Conservation (phyloP, 2,113 vertebrate species). For the Tupaia tana region DNA sequence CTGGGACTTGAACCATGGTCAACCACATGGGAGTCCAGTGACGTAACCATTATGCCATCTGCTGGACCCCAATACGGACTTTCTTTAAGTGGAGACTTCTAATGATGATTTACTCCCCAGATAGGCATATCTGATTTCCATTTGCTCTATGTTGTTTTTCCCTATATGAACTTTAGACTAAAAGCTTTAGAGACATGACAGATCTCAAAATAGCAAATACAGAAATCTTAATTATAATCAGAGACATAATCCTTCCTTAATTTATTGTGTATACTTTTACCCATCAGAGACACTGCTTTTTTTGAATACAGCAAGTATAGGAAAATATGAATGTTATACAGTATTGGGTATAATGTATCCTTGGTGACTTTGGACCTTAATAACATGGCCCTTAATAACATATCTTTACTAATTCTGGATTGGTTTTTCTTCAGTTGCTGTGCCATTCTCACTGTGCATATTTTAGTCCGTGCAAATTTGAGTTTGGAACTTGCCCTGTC, state of each 20-base stretch:
- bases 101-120: background rate
- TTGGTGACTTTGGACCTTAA: constrained; percentile 29
- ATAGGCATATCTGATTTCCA: background rate
- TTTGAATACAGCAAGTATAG: background rate
- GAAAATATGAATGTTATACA: background rate
- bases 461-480: constrained; percentile 40
- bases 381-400: constrained; percentile 32
- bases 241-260: constrained; percentile 18
- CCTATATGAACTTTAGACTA: background rate
- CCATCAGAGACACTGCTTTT: background rate
- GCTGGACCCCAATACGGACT: background rate
- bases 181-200: constrained; percentile 8
- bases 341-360: background rate
- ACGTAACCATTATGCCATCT: too few relatives aligned
- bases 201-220: constrained; percentile 7
- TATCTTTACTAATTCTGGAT: constrained; percentile 25
- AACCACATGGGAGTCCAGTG: too few relatives aligned
- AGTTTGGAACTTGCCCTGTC: constrained; percentile 41
- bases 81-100: constrained; percentile 36
- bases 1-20: too few relatives aligned
- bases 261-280: constrained; percentile 16
- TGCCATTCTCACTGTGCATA: background rate
- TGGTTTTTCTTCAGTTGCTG: constrained; percentile 42
- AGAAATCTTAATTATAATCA: constrained; percentile 49
- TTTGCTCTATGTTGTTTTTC: constrained; percentile 1